Evolutionary conservation across 2,797 vertebrate genomes (phyloP).

Genomic region (Botia kubotai): DNA sequence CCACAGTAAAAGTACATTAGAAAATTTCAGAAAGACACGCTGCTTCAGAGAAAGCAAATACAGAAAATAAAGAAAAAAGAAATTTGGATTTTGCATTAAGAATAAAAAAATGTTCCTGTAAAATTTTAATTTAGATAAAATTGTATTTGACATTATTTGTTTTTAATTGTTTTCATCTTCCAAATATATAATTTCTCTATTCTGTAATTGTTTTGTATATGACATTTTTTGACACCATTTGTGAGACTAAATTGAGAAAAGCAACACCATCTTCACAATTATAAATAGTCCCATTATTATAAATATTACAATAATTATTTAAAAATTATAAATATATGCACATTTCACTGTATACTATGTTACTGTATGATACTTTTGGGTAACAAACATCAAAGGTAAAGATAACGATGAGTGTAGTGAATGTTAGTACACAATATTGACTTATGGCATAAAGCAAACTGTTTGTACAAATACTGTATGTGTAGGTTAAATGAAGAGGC

Average conservation of each 20-base stretch:
- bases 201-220: not conserved
- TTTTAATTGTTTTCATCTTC: not conserved
- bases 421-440: conserved; percentile 17
- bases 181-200: not conserved
- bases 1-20: conserved; percentile 9
- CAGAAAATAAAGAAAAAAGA: not conserved
- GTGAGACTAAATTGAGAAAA: too few species aligned
- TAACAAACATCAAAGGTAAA: not conserved
- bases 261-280: too few species aligned
- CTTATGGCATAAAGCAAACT: conserved; percentile 29
- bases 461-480: conserved; percentile 29
- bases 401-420: not conserved
- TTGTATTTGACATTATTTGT: too few species aligned
- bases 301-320: too few species aligned
- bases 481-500: not conserved
- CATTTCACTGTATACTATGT: not conserved
- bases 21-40: conserved; percentile 30
- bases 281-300: too few species aligned
- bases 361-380: not conserved
- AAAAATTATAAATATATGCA: not conserved
- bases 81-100: too few species aligned
- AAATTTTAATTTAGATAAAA: too few species aligned
- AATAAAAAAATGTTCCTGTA: too few species aligned
- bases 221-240: too few species aligned
- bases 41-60: not conserved